Evolutionary conservation across 1,140 invertebrate species (phyloP), one percentile per base, ranked within the genome.

Genomic region (Plodia interpunctella): DNA sequence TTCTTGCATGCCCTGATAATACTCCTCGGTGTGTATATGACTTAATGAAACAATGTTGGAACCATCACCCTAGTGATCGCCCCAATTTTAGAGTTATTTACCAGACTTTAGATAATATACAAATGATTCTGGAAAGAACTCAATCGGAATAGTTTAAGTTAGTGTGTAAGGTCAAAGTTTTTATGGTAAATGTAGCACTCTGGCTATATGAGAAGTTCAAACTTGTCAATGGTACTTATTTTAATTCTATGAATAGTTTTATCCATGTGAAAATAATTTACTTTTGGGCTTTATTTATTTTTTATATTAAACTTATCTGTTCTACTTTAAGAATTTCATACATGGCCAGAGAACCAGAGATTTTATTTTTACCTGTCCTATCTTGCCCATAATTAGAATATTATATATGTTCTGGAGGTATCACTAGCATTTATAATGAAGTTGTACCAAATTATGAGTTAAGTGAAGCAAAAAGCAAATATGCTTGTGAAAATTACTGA

Each of bases 21-120:
- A 98, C 96, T 25, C 97, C 97, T 0, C 88, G 93, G n/a, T 93
- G 94, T 38, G 92, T 98, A n/a, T 98, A 98, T 85, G 94, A 97
- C 38, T 81, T 99, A 0, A 98, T 99, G 97, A 95, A 94, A 77
- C 92, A 94, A 56, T 99, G 98, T 84, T 99, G 98, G 97, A 95
- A 95, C 71, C 92, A 93, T 65, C 96, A 97, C 77, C 95, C 97
- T 0, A 90, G 91, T 28, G 93, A 95, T 62, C 91, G 98, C 60
- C 97, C 97, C 0, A 94, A 94, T 71, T 99, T 99, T 90, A 92
- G 93, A 72, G 91, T 91, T 21, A 94, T 96, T 72, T 92, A 94
- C 68, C 92, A 94, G 66, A 93, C 92, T 18, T 78, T 96, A 49
- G 93, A 94, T 67, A 91, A 90, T 65, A 93, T 94, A 68, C 92